Evolutionary conservation across 2,113 vertebrate genomes (phyloP).

Genomic region (Spermophilus dauricus): DNA sequence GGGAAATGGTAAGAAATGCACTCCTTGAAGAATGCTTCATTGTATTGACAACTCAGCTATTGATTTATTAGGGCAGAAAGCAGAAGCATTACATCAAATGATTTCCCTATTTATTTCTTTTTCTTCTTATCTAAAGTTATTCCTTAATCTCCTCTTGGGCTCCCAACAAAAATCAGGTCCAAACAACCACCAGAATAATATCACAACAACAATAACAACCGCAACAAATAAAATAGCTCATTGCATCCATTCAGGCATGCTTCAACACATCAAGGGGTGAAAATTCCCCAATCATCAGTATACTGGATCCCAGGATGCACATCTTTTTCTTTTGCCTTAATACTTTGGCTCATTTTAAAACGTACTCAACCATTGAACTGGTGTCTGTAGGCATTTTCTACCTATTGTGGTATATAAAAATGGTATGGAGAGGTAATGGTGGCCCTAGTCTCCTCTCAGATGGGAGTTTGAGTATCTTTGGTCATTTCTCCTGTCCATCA

Average conservation of each 20-base stretch:
- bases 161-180: neutral
- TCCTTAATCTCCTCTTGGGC: neutral
- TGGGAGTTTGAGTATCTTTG: neutral
- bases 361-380: neutral
- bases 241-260: neutral
- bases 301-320: neutral
- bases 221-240: neutral
- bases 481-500: neutral
- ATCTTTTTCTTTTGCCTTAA: neutral
- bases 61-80: slow-evolving; percentile 72
- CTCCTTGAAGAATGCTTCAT: slow-evolving; percentile 11
- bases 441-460: neutral
- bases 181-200: neutral
- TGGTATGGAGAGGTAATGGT: neutral
- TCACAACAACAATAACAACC: neutral
- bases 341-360: neutral
- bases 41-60: slow-evolving; percentile 56
- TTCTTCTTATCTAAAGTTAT: neutral
- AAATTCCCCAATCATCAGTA: neutral
- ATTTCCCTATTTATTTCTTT: slow-evolving; percentile 48
- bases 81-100: slow-evolving; percentile 59
- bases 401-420: neutral
- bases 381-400: neutral
- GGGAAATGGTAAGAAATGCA: slow-evolving; percentile 59
- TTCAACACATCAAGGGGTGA: neutral